Conservation (phyloP, 1,140 invertebrate species). For the Spodoptera litura region DNA sequence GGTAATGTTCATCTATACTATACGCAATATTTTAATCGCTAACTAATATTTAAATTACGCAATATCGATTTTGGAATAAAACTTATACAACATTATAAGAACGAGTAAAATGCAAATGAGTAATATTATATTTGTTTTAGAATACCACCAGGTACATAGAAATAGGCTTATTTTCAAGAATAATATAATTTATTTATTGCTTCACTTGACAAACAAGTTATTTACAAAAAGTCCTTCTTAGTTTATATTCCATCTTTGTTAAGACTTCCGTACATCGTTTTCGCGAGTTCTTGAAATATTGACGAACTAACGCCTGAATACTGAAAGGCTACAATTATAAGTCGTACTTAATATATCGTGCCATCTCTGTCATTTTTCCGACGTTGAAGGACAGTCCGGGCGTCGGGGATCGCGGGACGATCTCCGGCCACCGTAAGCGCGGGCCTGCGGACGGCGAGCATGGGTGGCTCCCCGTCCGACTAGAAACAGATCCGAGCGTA, state of each 20-base stretch:
- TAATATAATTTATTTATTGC: neutral
- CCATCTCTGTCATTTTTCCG: too few species aligned
- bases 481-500: too few species aligned
- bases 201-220: neutral
- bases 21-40: slow-evolving; percentile 35
- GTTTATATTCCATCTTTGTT: neutral
- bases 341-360: too few species aligned
- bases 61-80: slow-evolving; percentile 57
- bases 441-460: too few species aligned
- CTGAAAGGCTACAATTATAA: too few species aligned
- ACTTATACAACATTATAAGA: slow-evolving; percentile 46
- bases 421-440: too few species aligned
- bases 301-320: too few species aligned
- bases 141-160: slow-evolving; percentile 36
- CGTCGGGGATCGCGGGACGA: too few species aligned
- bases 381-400: too few species aligned
- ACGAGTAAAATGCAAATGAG: slow-evolving; percentile 46
- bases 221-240: neutral
- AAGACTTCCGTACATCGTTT: neutral
- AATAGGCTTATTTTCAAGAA: slow-evolving; percentile 17
- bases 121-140: slow-evolving; percentile 31
- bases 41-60: slow-evolving; percentile 51
- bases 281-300: too few species aligned
- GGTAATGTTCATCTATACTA: slow-evolving; percentile 34
- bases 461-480: too few species aligned